These are phyloP conservation scores for Merops nubicus DNA, from an alignment of 2,113 vertebrate genomes.

Conservation along the genomic window DNA sequence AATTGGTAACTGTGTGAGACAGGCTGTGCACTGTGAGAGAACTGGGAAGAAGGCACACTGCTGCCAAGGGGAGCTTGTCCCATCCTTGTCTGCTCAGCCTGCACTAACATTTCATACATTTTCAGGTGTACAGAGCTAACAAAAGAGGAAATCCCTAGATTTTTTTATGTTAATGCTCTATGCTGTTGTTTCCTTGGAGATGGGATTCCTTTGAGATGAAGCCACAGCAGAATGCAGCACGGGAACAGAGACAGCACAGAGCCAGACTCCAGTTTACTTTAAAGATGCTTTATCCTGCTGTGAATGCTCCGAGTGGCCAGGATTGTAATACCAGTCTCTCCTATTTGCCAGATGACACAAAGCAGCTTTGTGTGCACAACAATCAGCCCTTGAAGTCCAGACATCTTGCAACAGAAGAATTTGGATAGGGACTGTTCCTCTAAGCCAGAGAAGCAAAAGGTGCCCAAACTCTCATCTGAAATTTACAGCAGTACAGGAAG, in stretches of 20 bases:
- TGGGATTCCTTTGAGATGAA: conserved; percentile 23
- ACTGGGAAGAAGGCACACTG: not conserved
- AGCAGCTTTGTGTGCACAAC: conserved; percentile 18
- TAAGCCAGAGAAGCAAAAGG: not conserved
- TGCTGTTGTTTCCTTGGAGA: conserved; percentile 44
- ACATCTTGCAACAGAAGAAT: not conserved
- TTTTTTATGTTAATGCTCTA: not conserved
- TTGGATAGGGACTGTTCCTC: not conserved
- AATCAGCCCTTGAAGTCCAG: not conserved
- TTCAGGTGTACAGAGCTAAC: conserved; percentile 16
- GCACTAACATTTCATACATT: not conserved
- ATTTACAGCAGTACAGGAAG: conserved; percentile 2
- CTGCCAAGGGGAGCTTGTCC: not conserved
- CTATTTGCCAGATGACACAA: conserved; percentile 21
- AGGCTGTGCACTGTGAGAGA: not conserved
- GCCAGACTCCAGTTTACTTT: conserved; percentile 15
- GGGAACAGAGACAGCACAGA: not conserved
- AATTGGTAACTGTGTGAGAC: conserved; percentile 16
- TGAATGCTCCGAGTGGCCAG: conserved; percentile 3
- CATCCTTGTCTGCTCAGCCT: not conserved
- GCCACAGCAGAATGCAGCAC: not conserved
- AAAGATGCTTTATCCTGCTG: conserved; percentile 36
- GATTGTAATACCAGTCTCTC: conserved; percentile 20
- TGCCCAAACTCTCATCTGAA: not conserved
- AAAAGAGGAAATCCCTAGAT: conserved; percentile 21